A percentile compares a stretch with the other conserved stretches of the same genome.
phyloP scores from a whole-genome alignment of 1,140 invertebrate genomes.

The Diorhabda elongata region DNA sequence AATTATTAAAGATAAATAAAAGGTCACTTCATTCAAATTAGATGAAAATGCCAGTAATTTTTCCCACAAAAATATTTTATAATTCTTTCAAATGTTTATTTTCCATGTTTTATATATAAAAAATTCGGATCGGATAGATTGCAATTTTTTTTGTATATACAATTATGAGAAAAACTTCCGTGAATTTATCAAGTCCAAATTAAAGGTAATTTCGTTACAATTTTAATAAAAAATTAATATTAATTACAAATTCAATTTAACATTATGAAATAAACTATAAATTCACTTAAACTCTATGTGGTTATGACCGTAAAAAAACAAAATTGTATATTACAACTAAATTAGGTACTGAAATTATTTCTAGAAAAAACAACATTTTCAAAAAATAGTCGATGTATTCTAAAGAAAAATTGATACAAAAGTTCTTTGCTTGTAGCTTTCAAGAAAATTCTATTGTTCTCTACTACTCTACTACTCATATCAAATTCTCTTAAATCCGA shows the following conservation, averaged over 20 bases:
- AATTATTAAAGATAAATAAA: slow-evolving; percentile 16
- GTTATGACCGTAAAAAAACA: slow-evolving; percentile 5
- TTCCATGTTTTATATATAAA: neutral
- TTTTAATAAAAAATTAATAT: too few relatives aligned
- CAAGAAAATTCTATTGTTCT: too few relatives aligned
- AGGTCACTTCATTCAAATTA: slow-evolving; percentile 21
- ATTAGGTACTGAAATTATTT: slow-evolving; percentile 17
- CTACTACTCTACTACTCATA: too few relatives aligned
- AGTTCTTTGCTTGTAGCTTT: too few relatives aligned
- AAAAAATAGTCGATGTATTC: neutral
- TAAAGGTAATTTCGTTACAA: too few relatives aligned
- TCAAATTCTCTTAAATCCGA: too few relatives aligned
- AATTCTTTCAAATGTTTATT: slow-evolving; percentile 3
- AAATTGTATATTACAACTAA: slow-evolving; percentile 11
- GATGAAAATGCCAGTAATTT: slow-evolving; percentile 5
- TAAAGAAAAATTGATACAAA: too few relatives aligned
- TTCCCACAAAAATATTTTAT: slow-evolving; percentile 13
- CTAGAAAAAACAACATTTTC: slow-evolving; percentile 5
- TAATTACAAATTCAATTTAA: neutral
- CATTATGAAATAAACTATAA: slow-evolving; percentile 10
- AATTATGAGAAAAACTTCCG: slow-evolving; percentile 10
- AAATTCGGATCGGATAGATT: neutral
- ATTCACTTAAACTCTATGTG: slow-evolving; percentile 7
- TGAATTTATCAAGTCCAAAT: neutral
- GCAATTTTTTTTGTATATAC: neutral